phyloP scores from a whole-genome alignment of 2,797 vertebrate species.

The Valencia hispanica region DNA sequence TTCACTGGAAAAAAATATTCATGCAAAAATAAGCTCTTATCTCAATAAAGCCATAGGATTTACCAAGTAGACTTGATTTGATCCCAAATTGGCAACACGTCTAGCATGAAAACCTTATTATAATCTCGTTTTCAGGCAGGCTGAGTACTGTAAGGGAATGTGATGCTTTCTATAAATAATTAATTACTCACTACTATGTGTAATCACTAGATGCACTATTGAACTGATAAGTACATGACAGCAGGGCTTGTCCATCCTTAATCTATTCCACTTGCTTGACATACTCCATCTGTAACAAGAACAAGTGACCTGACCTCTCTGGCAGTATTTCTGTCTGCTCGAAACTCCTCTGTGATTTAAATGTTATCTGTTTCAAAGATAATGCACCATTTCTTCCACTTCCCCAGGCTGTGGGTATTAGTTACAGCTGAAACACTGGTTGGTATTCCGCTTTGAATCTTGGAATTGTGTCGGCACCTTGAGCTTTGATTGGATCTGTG shows the following conservation, averaged over 20 bases:
- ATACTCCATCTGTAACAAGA: constrained; percentile 55
- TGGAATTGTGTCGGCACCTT: constrained; percentile 79
- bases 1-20: constrained; percentile 21
- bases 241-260: constrained; percentile 39
- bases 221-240: constrained; percentile 50
- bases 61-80: constrained; percentile 37
- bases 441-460: constrained; percentile 76
- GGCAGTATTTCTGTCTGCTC: constrained; percentile 45
- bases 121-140: constrained; percentile 30
- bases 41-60: constrained; percentile 35
- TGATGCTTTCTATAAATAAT: constrained; percentile 40
- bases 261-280: constrained; percentile 67
- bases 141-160: constrained; percentile 12
- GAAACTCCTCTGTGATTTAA: constrained; percentile 69
- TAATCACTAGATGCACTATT: constrained; percentile 43
- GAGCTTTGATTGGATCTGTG: constrained; percentile 84
- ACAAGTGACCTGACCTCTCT: constrained; percentile 65
- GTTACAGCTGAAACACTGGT: constrained; percentile 75
- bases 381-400: constrained; percentile 59
- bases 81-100: constrained; percentile 47
- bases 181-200: constrained; percentile 41
- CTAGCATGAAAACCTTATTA: constrained; percentile 43
- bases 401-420: constrained; percentile 72
- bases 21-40: constrained; percentile 47
- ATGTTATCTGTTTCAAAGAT: constrained; percentile 75